Evolutionary conservation across 2,888 invertebrate species (phyloP).

Genomic region (Hirtodrosophila confusa): DNA sequence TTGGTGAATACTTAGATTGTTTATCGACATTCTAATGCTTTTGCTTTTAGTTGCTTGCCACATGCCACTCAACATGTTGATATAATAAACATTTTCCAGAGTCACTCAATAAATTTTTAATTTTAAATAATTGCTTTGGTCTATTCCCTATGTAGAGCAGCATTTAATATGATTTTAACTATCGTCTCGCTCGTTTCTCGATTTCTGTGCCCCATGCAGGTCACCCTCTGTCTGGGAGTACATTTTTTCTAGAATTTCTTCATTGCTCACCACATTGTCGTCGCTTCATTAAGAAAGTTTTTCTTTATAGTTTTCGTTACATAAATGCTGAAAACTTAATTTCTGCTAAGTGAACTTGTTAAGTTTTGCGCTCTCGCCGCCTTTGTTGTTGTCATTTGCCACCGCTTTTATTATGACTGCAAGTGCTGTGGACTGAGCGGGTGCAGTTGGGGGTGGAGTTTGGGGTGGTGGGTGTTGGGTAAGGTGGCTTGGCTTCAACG

Average conservation of each 20-base stretch:
- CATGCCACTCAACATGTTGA: too few species aligned
- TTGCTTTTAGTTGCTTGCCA: too few species aligned
- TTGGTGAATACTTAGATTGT: too few species aligned
- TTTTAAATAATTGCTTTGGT: neutral
- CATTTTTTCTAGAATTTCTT: slow-evolving; percentile 38
- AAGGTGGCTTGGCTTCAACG: slow-evolving; percentile 1
- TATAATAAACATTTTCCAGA: too few species aligned
- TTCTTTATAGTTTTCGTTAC: slow-evolving; percentile 76
- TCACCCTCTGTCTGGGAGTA: slow-evolving; percentile 8
- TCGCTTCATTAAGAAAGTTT: slow-evolving; percentile 77
- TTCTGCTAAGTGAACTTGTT: slow-evolving; percentile 79
- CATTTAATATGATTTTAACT: slow-evolving; percentile 11
- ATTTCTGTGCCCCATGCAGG: neutral
- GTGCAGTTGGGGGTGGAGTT: neutral
- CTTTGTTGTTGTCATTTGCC: slow-evolving; percentile 45
- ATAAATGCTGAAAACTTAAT: slow-evolving; percentile 78
- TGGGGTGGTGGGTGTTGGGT: neutral
- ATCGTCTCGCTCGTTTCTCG: neutral
- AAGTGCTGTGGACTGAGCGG: neutral
- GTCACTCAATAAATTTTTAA: too few species aligned
- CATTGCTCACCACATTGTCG: slow-evolving; percentile 73
- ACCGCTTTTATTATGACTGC: slow-evolving; percentile 58
- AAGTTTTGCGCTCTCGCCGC: slow-evolving; percentile 58
- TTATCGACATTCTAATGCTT: too few species aligned
- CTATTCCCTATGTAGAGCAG: neutral